phyloP scores from a whole-genome alignment of 2,797 vertebrate species.

The Silurus aristotelis region DNA sequence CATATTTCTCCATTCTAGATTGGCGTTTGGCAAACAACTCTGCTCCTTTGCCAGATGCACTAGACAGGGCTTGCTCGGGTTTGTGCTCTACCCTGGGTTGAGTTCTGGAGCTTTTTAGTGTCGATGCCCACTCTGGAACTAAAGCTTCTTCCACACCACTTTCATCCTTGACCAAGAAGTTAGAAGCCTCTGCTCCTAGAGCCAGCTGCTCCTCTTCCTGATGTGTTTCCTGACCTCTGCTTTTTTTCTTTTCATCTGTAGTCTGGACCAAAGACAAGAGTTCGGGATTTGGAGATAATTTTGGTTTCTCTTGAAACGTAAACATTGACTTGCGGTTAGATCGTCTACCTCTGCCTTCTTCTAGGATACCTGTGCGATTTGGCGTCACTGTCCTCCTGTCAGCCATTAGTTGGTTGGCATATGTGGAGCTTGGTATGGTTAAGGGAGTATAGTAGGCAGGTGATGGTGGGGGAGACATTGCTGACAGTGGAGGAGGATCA shows the following conservation, averaged over 20 bases:
- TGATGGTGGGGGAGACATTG: constrained; percentile 49
- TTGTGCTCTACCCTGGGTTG: constrained; percentile 79
- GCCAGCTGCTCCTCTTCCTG: constrained; percentile 85
- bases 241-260: constrained; percentile 83
- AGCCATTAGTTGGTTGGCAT: constrained; percentile 62
- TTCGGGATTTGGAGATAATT: constrained; percentile 90
- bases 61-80: constrained; percentile 85
- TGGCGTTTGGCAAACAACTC: constrained; percentile 93
- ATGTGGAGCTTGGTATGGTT: constrained; percentile 70
- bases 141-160: constrained; percentile 56
- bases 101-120: constrained; percentile 88
- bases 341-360: constrained; percentile 78
- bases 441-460: constrained; percentile 59
- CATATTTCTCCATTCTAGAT: constrained; percentile 93
- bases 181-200: constrained; percentile 92
- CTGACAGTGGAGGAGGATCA: constrained; percentile 62
- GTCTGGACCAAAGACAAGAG: constrained; percentile 93
- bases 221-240: constrained; percentile 74
- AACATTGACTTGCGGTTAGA: constrained; percentile 89
- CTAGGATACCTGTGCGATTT: constrained; percentile 86
- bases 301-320: constrained; percentile 94
- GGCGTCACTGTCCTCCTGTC: constrained; percentile 62
- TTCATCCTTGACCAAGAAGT: constrained; percentile 81
- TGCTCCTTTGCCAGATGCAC: constrained; percentile 91
- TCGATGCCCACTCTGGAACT: constrained; percentile 88